phyloP scores from a whole-genome alignment of 2,113 vertebrate genomes.

The Sceloporus tristichus region DNA sequence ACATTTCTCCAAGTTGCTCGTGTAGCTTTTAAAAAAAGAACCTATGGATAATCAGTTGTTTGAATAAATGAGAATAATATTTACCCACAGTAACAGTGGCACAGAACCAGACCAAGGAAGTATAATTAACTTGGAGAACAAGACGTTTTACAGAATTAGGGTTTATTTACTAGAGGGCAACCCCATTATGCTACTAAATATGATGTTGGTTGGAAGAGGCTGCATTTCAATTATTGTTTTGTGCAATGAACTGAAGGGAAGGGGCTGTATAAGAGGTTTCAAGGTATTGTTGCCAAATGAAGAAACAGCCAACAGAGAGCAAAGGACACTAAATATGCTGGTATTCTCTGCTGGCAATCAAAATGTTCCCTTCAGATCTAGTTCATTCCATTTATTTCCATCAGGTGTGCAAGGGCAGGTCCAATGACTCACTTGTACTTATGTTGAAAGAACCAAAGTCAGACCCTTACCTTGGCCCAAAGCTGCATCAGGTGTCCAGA shows the following conservation, averaged over 20 bases:
- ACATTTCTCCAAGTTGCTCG: too few species aligned
- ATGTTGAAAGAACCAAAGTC: constrained; percentile 41
- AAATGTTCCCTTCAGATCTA: constrained; percentile 59
- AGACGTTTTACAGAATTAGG: too few species aligned
- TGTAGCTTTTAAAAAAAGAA: too few species aligned
- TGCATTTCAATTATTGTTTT: background rate
- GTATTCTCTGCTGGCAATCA: constrained; percentile 65
- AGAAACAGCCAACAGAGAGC: constrained; percentile 70
- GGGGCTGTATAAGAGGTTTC: background rate
- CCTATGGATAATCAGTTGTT: too few species aligned
- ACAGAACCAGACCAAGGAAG: background rate
- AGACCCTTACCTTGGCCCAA: constrained; percentile 52
- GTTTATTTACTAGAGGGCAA: too few species aligned
- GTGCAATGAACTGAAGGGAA: constrained; percentile 55
- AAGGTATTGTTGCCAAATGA: constrained; percentile 58
- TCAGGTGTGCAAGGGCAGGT: constrained; percentile 71
- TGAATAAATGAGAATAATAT: background rate
- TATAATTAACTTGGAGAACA: background rate
- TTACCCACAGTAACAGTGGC: background rate
- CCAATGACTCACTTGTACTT: constrained; percentile 75
- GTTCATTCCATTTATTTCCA: constrained; percentile 58
- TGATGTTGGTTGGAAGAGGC: too few species aligned
- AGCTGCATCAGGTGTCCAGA: constrained; percentile 38
- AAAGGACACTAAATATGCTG: constrained; percentile 68
- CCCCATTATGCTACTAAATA: too few species aligned